Conservation (phyloP, 2,888 invertebrate genomes). For the Caenorhabditis virilis region DNA sequence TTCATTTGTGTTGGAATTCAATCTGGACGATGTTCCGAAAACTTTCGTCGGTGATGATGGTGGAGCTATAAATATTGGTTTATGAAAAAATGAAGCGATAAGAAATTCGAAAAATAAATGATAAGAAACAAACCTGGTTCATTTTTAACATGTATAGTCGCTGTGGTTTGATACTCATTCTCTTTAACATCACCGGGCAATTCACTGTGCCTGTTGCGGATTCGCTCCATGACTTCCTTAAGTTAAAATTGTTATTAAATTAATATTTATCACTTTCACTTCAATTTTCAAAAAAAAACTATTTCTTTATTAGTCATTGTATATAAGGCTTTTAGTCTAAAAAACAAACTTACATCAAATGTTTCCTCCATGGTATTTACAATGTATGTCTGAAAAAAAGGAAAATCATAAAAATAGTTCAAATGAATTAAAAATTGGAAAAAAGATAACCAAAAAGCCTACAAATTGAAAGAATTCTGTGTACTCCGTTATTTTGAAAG, state of each 20-base stretch:
- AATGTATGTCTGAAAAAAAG: conserved; percentile 22
- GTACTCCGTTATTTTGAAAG: too few species aligned
- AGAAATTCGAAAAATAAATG: background rate
- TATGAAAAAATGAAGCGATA: background rate
- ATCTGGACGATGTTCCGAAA: conserved; percentile 12
- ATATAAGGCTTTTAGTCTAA: too few species aligned
- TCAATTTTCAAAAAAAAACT: too few species aligned
- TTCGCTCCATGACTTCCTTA: conserved; percentile 43
- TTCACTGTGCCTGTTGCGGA: conserved; percentile 32
- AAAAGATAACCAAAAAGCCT: too few species aligned
- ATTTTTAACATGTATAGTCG: background rate
- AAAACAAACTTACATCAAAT: conserved; percentile 19
- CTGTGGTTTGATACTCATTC: conserved; percentile 9
- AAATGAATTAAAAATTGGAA: too few species aligned
- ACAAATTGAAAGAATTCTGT: too few species aligned
- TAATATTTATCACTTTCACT: too few species aligned
- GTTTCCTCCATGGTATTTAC: conserved; percentile 33
- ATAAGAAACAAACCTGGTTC: conserved; percentile 9
- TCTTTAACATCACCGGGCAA: conserved; percentile 39
- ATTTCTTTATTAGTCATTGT: too few species aligned
- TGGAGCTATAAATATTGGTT: background rate
- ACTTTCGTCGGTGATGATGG: conserved; percentile 15
- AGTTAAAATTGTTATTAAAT: conserved; percentile 1
- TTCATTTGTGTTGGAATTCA: background rate
- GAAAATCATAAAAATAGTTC: background rate